Evolutionary conservation across 1,140 invertebrate genomes (phyloP).

Genomic region (Agraylea sexmaculata): DNA sequence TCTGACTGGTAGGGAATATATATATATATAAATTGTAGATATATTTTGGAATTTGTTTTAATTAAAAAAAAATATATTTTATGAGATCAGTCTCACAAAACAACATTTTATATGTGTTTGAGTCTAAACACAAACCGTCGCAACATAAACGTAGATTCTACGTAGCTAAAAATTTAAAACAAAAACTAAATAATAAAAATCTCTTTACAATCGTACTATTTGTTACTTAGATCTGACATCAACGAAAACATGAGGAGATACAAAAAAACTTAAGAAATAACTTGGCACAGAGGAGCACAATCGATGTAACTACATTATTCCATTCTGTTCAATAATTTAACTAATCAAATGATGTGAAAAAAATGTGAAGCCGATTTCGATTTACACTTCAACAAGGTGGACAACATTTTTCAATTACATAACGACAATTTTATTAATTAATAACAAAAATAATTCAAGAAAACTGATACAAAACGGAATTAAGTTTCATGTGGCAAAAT

Average conservation of each 20-base stretch:
- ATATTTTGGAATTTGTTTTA: too few relatives aligned
- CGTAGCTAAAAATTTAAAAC: background rate
- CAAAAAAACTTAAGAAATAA: slow-evolving; percentile 18
- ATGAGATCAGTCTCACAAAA: slow-evolving; percentile 21
- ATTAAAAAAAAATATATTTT: slow-evolving; percentile 14
- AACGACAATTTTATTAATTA: background rate
- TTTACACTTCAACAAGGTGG: background rate
- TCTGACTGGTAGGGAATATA: too few relatives aligned
- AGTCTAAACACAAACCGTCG: slow-evolving; percentile 1
- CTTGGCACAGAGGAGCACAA: slow-evolving; percentile 21
- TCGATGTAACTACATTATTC: too few relatives aligned
- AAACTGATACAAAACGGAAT: slow-evolving; percentile 1
- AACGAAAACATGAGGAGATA: slow-evolving; percentile 10
- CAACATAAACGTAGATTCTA: background rate
- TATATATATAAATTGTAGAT: too few relatives aligned
- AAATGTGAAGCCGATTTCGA: slow-evolving; percentile 7
- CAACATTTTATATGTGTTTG: background rate
- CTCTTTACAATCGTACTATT: slow-evolving; percentile 11
- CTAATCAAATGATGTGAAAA: slow-evolving; percentile 9
- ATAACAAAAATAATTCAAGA: background rate
- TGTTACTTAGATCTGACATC: slow-evolving; percentile 2
- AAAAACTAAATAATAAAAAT: slow-evolving; percentile 16
- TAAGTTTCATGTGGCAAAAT: background rate
- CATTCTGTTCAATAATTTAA: too few relatives aligned
- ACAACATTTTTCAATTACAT: background rate